phyloP scores from a whole-genome alignment of 1,140 invertebrate genomes.

The Macrobrachium nipponense region DNA sequence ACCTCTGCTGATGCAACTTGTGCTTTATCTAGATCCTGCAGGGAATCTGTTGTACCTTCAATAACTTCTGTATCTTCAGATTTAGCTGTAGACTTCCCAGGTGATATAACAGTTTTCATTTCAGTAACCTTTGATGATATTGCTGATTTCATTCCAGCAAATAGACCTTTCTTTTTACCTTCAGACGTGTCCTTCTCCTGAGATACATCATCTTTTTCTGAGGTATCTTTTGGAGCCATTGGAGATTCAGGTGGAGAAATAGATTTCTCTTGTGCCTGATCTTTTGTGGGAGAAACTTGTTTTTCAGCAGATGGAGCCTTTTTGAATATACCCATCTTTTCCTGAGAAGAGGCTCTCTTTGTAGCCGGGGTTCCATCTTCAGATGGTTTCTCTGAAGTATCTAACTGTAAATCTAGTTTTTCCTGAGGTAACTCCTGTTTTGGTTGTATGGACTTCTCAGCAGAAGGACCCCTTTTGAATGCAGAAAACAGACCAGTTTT shows the following conservation, averaged over 20 bases:
- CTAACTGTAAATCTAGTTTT: neutral
- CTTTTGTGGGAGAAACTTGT: neutral
- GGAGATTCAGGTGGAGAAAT: neutral
- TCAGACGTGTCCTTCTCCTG: neutral
- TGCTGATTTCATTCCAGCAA: conserved; percentile 31
- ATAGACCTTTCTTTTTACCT: conserved; percentile 15
- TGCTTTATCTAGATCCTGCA: neutral
- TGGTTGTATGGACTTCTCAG: neutral
- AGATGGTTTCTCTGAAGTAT: neutral
- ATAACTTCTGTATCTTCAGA: conserved; percentile 10
- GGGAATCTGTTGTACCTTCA: conserved; percentile 6
- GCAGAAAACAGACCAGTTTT: neutral
- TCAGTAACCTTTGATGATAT: conserved; percentile 48
- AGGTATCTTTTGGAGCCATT: neutral
- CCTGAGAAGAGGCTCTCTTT: neutral
- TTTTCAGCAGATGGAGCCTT: neutral
- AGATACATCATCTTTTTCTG: neutral
- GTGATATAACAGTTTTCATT: conserved; percentile 24
- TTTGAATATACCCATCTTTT: conserved; percentile 3
- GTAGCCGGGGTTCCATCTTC: neutral
- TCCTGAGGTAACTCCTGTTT: neutral
- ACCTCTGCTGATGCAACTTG: neutral
- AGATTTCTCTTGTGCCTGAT: neutral
- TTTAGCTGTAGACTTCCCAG: conserved; percentile 22
- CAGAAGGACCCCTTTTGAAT: neutral